Percentiles rank a stretch among this genome's conserved stretches.
These are phyloP conservation scores for Portunus trituberculatus DNA, from an alignment of 1,140 invertebrate species.

Conservation along the genomic window DNA sequence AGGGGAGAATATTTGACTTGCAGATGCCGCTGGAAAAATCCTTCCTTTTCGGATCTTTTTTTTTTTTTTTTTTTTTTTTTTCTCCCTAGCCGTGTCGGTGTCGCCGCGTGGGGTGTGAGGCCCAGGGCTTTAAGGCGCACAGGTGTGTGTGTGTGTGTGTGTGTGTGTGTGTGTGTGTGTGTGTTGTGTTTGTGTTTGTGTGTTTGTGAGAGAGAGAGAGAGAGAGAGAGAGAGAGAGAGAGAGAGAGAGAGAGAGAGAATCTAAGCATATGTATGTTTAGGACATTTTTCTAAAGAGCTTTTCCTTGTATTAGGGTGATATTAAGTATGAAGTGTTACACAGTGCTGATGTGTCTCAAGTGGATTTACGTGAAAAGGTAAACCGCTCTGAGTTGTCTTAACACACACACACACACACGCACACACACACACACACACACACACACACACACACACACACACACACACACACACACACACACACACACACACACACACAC, in stretches of 20 bases:
- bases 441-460: constrained; percentile 29
- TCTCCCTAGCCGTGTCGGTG: not conserved
- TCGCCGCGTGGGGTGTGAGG: constrained; percentile 15
- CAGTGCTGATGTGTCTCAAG: not conserved
- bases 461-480: no score
- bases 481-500: no score
- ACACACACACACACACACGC: not conserved
- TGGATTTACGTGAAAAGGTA: not conserved
- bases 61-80: not conserved
- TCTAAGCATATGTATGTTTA: not conserved
- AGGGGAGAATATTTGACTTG: constrained; percentile 22
- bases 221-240: no score
- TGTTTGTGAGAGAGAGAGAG: no score
- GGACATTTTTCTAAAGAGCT: no score
- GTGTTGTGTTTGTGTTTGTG: not conserved
- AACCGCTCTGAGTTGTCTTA: no score
- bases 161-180: constrained; percentile 15
- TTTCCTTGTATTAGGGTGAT: not conserved
- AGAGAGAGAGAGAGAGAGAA: no score
- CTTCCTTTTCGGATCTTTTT: not conserved
- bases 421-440: constrained; percentile 29
- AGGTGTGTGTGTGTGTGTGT: not conserved
- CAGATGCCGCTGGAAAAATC: not conserved
- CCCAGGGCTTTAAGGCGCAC: not conserved
- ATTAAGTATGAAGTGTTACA: not conserved